Evolutionary conservation across 2,113 vertebrate genomes (phyloP).

Genomic region (Rattus norvegicus): GRCr8 NC_086031.1:55596501-55597000

Average conservation of each 20-base stretch:
- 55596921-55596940: neutral
- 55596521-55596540: neutral
- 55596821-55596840: neutral
- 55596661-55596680: neutral
- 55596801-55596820: neutral
- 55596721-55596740: neutral
- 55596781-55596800: neutral
- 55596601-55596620: neutral
- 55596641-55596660: neutral
- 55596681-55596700: neutral
- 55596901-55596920: neutral
- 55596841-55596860: neutral
- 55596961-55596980: neutral
- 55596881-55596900: neutral
- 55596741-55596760: neutral
- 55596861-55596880: neutral
- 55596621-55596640: neutral
- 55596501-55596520: too few relatives aligned
- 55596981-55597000: neutral
- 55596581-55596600: neutral
- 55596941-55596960: constrained; percentile 11
- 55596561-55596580: too few relatives aligned
- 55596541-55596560: neutral
- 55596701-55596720: neutral
- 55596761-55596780: neutral